These are phyloP conservation scores for Bostrychus sinensis DNA, from an alignment of 2,113 vertebrate species.

Conservation along the genomic window DNA sequence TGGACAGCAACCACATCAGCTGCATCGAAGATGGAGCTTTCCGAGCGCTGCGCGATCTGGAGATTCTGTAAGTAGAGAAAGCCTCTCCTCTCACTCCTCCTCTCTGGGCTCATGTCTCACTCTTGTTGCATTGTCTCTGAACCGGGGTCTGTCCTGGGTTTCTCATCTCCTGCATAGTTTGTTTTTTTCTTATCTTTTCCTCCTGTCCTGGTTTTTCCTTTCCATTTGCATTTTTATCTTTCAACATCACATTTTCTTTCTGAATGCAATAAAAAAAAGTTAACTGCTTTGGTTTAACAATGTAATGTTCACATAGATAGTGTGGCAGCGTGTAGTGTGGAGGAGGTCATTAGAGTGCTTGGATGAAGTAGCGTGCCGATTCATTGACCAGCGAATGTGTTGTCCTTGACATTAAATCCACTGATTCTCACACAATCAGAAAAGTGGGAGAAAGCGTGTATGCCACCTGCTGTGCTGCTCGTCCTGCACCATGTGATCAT, in stretches of 20 bases:
- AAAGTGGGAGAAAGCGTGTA: neutral
- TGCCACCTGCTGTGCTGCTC: conserved; percentile 54
- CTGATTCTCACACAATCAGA: conserved; percentile 1
- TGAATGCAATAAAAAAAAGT: neutral
- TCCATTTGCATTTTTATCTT: conserved; percentile 16
- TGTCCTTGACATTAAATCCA: conserved; percentile 47
- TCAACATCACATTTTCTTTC: neutral
- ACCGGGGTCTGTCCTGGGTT: conserved; percentile 35
- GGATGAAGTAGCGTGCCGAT: conserved; percentile 41
- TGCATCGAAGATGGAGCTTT: conserved; percentile 99
- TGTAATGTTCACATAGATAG: neutral
- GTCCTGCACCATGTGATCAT: conserved; percentile 32
- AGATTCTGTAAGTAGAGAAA: conserved; percentile 95
- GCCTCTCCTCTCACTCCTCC: conserved; percentile 40
- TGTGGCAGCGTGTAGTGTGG: neutral
- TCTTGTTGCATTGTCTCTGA: conserved; percentile 36
- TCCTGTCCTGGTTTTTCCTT: neutral
- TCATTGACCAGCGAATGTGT: conserved; percentile 35
- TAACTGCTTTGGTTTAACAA: neutral
- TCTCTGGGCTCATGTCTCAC: conserved; percentile 25
- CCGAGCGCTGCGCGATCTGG: conserved; percentile 97
- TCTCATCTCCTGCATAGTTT: conserved; percentile 29
- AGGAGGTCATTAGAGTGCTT: neutral
- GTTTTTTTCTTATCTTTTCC: conserved; percentile 22
- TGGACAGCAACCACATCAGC: conserved; percentile 99